Evolutionary conservation across 2,113 vertebrate genomes (phyloP).

Genomic region (Chrysemys picta): DNA sequence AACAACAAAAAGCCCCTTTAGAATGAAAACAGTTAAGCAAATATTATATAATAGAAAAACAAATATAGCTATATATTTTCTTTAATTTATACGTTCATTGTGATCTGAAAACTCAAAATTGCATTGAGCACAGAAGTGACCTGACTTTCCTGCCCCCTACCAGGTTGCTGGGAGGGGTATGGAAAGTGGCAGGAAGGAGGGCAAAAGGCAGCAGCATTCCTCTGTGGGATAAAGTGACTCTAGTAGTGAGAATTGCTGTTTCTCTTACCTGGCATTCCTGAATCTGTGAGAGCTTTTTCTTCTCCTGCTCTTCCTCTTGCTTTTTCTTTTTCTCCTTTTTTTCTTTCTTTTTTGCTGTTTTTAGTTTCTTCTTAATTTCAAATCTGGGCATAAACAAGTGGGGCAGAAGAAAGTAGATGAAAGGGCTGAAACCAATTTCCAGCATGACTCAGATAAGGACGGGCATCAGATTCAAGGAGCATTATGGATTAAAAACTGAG

Average conservation of each 20-base stretch:
- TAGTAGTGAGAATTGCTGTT: background rate
- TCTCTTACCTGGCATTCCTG: conserved; percentile 93
- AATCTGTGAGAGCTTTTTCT: conserved; percentile 95
- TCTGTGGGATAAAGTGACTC: fast-evolving
- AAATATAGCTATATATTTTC: background rate
- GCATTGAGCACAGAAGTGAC: background rate
- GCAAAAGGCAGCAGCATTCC: background rate
- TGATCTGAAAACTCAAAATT: conserved; percentile 11
- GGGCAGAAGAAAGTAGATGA: background rate
- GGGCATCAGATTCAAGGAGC: background rate
- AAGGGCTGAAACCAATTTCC: background rate
- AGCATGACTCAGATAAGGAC: background rate
- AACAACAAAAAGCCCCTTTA: background rate
- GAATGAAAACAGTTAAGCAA: background rate
- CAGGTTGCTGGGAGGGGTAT: background rate
- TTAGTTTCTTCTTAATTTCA: conserved; percentile 99
- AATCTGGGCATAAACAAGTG: conserved; percentile 82
- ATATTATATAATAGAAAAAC: background rate
- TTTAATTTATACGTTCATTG: background rate
- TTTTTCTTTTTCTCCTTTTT: conserved; percentile 99
- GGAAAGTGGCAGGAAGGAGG: background rate
- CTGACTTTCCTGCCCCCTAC: background rate
- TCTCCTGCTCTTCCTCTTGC: conserved; percentile 96
- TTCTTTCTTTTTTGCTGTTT: conserved; percentile 98
- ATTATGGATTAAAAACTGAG: background rate